These are phyloP conservation scores for Opisthograptis luteolata DNA, from an alignment of 2,888 invertebrate species.

Conservation along the genomic window DNA sequence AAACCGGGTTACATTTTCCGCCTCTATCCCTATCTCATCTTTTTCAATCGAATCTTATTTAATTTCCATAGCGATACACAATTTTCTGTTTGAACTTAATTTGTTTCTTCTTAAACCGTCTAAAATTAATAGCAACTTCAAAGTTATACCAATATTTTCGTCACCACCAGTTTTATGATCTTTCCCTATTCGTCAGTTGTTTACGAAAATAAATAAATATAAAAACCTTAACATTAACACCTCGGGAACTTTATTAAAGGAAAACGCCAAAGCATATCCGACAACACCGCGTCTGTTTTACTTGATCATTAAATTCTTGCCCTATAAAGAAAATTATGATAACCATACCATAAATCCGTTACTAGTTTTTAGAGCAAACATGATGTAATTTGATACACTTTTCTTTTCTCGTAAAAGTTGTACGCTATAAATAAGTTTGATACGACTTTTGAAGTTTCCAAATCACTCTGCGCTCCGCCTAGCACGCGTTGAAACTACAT, in stretches of 20 bases:
- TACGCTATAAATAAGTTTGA: conserved; percentile 12
- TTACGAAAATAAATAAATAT: conserved; percentile 30
- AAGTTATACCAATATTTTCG: conserved; percentile 12
- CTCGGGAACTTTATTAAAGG: conserved; percentile 43
- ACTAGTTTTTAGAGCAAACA: conserved; percentile 9
- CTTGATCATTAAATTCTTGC: conserved; percentile 23
- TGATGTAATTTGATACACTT: conserved; percentile 19
- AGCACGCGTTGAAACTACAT: conserved; percentile 33
- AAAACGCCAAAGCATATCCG: conserved; percentile 25
- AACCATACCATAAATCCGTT: conserved; percentile 14
- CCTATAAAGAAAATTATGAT: conserved; percentile 16
- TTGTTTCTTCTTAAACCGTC: neutral
- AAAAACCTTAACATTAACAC: conserved; percentile 33
- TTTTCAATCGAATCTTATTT: neutral
- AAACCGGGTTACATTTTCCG: conserved; percentile 22
- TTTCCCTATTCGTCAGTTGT: conserved; percentile 29
- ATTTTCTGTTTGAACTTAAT: neutral
- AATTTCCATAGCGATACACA: neutral
- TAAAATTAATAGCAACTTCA: conserved; percentile 13
- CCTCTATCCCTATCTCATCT: neutral
- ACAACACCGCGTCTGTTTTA: conserved; percentile 27
- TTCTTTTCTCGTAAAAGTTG: conserved; percentile 11
- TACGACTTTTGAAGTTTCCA: conserved; percentile 15
- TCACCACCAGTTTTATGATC: conserved; percentile 13
- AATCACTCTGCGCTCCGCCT: conserved; percentile 33